Evolutionary conservation across 2,113 vertebrate genomes (phyloP).

Genomic region (Halcyon malimbica): DNA sequence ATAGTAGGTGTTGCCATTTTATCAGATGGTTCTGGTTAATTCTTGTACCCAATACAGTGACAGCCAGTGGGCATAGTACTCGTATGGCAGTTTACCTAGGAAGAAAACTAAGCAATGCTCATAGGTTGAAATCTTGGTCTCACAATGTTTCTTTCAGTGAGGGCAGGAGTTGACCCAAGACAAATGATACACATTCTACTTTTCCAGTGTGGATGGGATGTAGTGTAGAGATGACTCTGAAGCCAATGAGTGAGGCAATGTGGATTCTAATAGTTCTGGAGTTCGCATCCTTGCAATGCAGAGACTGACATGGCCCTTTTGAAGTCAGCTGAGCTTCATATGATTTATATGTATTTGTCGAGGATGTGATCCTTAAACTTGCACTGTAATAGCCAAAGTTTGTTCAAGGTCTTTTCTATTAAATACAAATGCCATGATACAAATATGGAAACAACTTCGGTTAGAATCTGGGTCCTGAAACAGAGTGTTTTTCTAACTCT

Average conservation of each 20-base stretch:
- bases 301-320: background rate
- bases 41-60: background rate
- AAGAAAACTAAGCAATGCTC: background rate
- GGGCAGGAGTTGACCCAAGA: too few species aligned
- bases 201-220: background rate
- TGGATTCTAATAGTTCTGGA: background rate
- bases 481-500: background rate
- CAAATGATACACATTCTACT: background rate
- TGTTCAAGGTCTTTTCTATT: background rate
- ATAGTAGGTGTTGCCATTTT: background rate
- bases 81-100: too few species aligned
- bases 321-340: background rate
- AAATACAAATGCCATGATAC: background rate
- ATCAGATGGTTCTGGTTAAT: background rate
- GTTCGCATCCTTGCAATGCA: fast-evolving
- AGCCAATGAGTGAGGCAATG: fast-evolving
- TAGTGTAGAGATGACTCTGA: fast-evolving
- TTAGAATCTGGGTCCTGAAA: background rate
- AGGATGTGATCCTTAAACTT: background rate
- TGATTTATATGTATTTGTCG: background rate
- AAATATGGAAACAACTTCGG: background rate
- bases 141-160: too few species aligned
- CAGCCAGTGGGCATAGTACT: fast-evolving
- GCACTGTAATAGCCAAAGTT: background rate
- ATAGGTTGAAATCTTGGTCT: too few species aligned